phyloP scores from a whole-genome alignment of 1,140 invertebrate genomes.

The Homarus americanus region DNA sequence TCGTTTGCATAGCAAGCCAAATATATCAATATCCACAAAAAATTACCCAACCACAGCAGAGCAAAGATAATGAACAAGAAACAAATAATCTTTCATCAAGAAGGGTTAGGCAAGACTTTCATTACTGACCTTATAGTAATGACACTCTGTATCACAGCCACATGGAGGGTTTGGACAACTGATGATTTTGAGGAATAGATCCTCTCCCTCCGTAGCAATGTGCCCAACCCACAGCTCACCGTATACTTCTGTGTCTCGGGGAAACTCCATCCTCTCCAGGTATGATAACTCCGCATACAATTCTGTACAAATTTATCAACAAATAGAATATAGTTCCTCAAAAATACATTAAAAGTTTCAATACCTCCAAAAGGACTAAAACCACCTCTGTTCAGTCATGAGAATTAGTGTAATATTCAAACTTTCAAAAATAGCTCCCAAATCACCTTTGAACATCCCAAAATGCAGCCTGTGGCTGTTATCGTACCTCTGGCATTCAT shows the following conservation, averaged over 20 bases:
- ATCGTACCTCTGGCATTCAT: constrained; percentile 27
- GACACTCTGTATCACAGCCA: constrained; percentile 16
- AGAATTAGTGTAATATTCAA: no score
- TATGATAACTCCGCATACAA: constrained; percentile 27
- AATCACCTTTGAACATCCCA: background rate
- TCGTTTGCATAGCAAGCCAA: no score
- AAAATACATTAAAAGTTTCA: background rate
- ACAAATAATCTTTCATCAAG: no score
- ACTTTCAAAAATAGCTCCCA: background rate
- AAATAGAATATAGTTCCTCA: background rate
- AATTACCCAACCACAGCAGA: no score
- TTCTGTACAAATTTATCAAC: background rate
- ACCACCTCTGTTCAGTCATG: background rate
- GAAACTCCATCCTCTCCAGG: background rate
- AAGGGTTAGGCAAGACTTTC: no score
- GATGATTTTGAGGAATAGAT: constrained; percentile 2
- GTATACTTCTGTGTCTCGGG: background rate
- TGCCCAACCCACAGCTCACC: constrained; percentile 19
- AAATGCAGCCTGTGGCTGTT: no score
- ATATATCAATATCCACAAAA: no score
- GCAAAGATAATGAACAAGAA: no score
- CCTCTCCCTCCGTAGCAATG: constrained; percentile 1
- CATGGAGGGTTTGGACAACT: constrained; percentile 13
- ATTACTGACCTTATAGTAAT: constrained; percentile 34
- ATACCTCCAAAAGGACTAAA: background rate